Evolutionary conservation across 2,888 invertebrate genomes (phyloP), one percentile per base, ranked within the genome.

Genomic region (Aquatica leii): DNA sequence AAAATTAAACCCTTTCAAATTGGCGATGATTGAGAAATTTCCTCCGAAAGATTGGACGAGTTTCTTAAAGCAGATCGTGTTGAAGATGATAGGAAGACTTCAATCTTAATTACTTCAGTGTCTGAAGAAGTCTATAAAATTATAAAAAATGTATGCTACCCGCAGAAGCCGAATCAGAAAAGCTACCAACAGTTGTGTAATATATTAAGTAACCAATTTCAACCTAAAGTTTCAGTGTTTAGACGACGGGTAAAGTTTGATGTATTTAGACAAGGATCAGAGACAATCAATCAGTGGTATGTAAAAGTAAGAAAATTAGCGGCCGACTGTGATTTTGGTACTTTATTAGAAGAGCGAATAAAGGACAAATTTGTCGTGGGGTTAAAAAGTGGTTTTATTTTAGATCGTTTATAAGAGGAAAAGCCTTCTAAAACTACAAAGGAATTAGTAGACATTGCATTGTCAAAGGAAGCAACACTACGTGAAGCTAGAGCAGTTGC

Each of bases 321-420:
- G 34, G 64, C 64, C 8, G 66, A 70, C 35, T 70, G 70, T 53
- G 62, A 63, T n/a, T 70, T 70, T 62, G 65, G 68, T 9, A 21
- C 9, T 14, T 18, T n/a, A 1, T 41, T 66, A 12, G 48, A 50
- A 15, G n/a, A 34, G 9, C 4, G 57, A 21, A 46, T 60, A 9
- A 24, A 24, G 6, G 24, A 24, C 24, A 24, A 24, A 6, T 24
- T 24, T 6, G 2, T 24, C 6, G 24, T 24, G 6, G 24, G 24
- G 24, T 6, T 24, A 4, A 24, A 24, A 24, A 6, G 4, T 4
- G 24, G 24, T 24, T 2, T 24, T 24, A 24, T 24, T 24, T 24
- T 24, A 24, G 24, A 24, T 6, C 24, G 24, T 24, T 24, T 24
- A 24, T 24, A 6, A 2, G 24, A 24, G 6, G 24, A 24, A 6